Conservation (phyloP, 2,797 vertebrate genomes). For the Vipera ursinii region DNA sequence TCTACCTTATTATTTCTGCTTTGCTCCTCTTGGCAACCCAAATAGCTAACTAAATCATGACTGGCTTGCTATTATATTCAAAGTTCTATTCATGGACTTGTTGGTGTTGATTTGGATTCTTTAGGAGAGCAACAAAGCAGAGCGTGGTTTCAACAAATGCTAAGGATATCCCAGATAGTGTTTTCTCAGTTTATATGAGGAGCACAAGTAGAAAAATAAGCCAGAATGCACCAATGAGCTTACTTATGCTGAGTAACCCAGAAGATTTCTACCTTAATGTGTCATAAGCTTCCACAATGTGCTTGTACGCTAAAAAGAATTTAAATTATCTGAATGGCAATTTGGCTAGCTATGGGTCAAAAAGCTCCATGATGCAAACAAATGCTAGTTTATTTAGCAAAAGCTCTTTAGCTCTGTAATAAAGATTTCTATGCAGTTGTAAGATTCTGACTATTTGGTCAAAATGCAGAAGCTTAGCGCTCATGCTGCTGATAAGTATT, state of each 20-base stretch:
- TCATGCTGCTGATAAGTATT: not conserved
- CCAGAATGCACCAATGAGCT: not conserved
- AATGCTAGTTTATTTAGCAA: not conserved
- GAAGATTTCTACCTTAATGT: not conserved
- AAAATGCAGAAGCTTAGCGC: conserved; percentile 15
- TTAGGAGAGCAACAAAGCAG: not conserved
- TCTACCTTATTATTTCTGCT: not conserved
- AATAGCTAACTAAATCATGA: not conserved
- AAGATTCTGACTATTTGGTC: not conserved
- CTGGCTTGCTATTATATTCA: not conserved
- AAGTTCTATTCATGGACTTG: not conserved
- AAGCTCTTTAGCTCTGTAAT: not conserved
- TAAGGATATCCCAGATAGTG: not conserved
- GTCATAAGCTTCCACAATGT: not conserved
- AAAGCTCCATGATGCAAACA: not conserved
- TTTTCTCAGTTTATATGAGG: not conserved
- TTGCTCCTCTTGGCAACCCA: not conserved
- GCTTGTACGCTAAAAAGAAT: conserved; percentile 25
- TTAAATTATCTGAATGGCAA: not conserved
- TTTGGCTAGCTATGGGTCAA: not conserved
- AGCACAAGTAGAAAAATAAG: not conserved
- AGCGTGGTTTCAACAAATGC: not conserved
- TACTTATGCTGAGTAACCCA: not conserved
- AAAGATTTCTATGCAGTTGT: not conserved
- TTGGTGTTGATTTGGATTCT: not conserved